A percentile compares a stretch with the other conserved stretches of the same genome.
Conservation (phyloP, 2,797 vertebrate species). For the Ataeniobius toweri region DNA sequence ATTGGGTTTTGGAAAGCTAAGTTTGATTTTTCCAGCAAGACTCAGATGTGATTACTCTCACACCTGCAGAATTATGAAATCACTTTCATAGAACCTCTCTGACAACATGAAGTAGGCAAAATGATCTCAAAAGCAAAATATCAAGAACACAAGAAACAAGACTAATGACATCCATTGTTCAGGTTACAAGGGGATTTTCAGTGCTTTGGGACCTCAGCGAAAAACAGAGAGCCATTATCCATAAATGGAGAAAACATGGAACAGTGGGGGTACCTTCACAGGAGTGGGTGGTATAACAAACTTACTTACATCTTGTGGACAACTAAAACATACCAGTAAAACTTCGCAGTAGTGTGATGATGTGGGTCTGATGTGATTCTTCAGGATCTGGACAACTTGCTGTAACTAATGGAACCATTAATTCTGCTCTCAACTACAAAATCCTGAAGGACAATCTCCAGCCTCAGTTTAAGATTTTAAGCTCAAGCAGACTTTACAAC, state of each 20-base stretch:
- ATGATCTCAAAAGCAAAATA: no score
- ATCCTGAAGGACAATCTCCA: background rate
- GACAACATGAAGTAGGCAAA: no score
- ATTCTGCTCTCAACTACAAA: background rate
- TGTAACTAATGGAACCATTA: background rate
- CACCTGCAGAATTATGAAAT: no score
- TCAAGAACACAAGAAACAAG: no score
- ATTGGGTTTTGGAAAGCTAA: background rate
- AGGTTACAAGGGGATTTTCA: no score
- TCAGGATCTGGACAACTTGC: background rate
- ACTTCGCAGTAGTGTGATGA: background rate
- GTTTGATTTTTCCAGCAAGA: background rate
- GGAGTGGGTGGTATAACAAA: background rate
- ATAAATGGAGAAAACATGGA: background rate
- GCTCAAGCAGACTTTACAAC: no score
- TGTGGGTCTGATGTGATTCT: background rate
- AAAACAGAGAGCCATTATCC: background rate
- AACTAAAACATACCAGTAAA: background rate
- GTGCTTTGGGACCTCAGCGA: no score
- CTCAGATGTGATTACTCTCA: no score
- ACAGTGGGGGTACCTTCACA: background rate
- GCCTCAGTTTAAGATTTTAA: background rate
- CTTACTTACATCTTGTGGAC: background rate
- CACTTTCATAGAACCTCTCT: no score
- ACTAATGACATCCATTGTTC: no score